These are phyloP conservation scores for Balaeniceps rex DNA, from an alignment of 2,113 vertebrate genomes.

Conservation along the genomic window DNA sequence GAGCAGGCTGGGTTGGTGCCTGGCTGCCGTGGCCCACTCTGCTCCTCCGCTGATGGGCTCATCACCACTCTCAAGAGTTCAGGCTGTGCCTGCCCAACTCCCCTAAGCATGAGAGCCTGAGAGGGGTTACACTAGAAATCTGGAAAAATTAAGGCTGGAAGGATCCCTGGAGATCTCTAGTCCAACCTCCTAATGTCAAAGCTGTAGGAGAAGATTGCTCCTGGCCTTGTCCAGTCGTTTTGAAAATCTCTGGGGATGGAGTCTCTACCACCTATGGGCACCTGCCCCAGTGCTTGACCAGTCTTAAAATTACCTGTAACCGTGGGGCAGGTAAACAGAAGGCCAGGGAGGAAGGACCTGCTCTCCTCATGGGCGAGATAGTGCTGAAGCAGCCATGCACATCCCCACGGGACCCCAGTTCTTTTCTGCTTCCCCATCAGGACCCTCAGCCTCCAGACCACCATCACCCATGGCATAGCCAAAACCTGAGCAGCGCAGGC, in stretches of 20 bases:
- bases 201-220: background rate
- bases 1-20: background rate
- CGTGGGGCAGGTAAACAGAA: background rate
- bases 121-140: background rate
- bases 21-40: background rate
- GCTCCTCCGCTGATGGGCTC: background rate
- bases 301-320: background rate
- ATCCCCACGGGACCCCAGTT: rapidly evolving
- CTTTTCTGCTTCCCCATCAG: background rate
- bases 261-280: background rate
- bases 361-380: background rate
- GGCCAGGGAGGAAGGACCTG: background rate
- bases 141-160: background rate
- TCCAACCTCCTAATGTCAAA: background rate
- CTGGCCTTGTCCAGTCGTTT: background rate
- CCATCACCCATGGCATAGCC: background rate
- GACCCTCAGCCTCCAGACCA: background rate
- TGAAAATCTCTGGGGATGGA: background rate
- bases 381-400: background rate
- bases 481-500: background rate
- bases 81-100: background rate
- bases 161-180: background rate
- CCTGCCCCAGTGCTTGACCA: background rate
- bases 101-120: background rate
- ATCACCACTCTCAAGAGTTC: background rate